Base-by-base conservation (phyloP, 2,888 invertebrate species). In the Leptopilina syphax region DNA sequence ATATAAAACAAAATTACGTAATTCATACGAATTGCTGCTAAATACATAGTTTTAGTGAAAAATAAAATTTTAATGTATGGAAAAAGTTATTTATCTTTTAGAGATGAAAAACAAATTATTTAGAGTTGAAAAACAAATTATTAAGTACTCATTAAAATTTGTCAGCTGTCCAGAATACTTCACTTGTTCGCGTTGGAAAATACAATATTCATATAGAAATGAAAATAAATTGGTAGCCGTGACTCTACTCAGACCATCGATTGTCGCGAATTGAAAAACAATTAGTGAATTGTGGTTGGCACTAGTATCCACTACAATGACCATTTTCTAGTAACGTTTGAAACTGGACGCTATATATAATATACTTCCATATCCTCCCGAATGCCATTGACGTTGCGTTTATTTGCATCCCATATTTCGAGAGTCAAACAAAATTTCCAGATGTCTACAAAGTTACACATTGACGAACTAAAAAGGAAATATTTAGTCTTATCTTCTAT, bases 191-290 rank as follows among this genome's bases (percentile, higher is more conserved):
- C 12, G 73, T 34, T 73, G n/a, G 34, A 18, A 12, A 13, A 24
- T 73, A 24, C 70, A 73, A 63, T 63, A 70, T 68, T 79, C 73
- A 50, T 18, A 65, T 13, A 44, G 18, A 18, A 76, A 80, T 79
- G 83, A 82, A 82, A 85, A 84, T 83, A 86, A 85, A 84, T 86
- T 81, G 80, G 80, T 81, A 78, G 83, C 82, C 82, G 79, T 85
- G 79, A 80, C 82, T 79, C 83, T 79, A 80, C 66, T 67, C 12
- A 84, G 81, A 82, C 84, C 86, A 88, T 87, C 85, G 89, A 89
- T 88, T 88, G 88, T 87, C 86, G 84, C 85, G 87, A 89, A 90
- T 89, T 88, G 89, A 90, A 90, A 89, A 90, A 89, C 90, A 90
- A 90, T 90, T 90, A 90, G 89, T 86, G 88, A 89, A 88, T 88